phyloP scores from a whole-genome alignment of 2,113 vertebrate species.

The Pelobates fuscus region DNA sequence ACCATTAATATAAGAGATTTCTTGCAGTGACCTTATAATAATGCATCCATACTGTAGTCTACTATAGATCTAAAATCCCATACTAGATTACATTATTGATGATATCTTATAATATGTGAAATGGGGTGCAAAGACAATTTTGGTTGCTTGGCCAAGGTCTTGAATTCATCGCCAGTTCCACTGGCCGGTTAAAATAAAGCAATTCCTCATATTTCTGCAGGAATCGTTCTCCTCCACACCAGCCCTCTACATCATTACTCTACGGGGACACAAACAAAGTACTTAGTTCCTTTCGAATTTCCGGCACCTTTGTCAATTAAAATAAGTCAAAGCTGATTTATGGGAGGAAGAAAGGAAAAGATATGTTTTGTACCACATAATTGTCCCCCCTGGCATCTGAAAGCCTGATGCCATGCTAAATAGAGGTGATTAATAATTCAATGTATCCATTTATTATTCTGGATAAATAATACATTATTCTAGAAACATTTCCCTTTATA shows the following conservation, averaged over 20 bases:
- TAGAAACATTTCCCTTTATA: conserved; percentile 49
- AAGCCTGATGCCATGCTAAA: conserved; percentile 45
- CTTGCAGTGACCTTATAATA: no score
- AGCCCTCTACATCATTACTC: conserved; percentile 31
- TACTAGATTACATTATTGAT: no score
- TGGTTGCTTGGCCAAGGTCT: not conserved
- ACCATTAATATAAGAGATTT: no score
- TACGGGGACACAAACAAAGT: conserved; percentile 35
- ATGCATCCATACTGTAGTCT: no score
- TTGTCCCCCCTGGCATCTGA: conserved; percentile 50
- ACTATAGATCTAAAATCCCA: no score
- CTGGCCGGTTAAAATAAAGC: not conserved
- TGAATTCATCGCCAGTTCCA: not conserved
- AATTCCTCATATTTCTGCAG: not conserved
- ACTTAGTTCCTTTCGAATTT: conserved; percentile 35
- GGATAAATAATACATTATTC: conserved; percentile 51
- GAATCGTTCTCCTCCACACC: not conserved
- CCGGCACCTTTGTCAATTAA: conserved; percentile 49
- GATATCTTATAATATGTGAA: no score
- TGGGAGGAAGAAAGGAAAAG: conserved; percentile 45
- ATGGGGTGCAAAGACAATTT: conserved; percentile 49
- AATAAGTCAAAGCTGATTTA: conserved; percentile 51
- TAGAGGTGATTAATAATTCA: conserved; percentile 50
- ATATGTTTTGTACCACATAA: conserved; percentile 51
- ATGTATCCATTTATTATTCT: conserved; percentile 46